Conservation (phyloP, 1,140 invertebrate species). For the Palaemon carinicauda region DNA sequence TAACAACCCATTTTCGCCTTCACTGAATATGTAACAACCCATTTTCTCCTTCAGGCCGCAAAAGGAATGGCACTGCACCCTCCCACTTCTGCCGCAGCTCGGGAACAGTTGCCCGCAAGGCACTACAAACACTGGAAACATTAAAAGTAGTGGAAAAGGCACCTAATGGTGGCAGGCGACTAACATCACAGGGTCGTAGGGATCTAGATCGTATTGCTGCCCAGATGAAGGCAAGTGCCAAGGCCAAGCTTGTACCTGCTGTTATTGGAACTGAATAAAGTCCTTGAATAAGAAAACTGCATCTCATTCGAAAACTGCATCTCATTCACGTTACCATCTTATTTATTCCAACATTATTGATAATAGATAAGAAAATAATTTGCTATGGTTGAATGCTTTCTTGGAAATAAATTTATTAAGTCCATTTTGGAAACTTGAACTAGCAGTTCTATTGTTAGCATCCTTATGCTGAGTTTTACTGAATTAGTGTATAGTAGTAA, state of each 20-base stretch:
- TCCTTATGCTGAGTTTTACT: too few species aligned
- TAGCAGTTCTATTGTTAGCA: too few species aligned
- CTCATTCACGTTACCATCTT: background rate
- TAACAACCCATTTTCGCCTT: too few species aligned
- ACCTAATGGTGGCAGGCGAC: slow-evolving; percentile 83
- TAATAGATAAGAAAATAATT: too few species aligned
- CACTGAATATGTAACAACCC: too few species aligned
- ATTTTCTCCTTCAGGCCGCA: slow-evolving; percentile 73
- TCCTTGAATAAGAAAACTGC: background rate
- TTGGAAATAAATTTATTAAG: too few species aligned
- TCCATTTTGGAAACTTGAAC: too few species aligned
- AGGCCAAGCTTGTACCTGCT: slow-evolving; percentile 11
- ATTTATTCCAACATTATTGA: too few species aligned
- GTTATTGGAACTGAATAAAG: background rate
- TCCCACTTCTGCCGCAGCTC: slow-evolving; percentile 93
- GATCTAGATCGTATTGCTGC: slow-evolving; percentile 98
- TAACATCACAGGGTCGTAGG: slow-evolving; percentile 90
- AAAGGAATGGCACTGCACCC: slow-evolving; percentile 93
- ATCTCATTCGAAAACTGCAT: too few species aligned
- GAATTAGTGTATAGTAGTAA: too few species aligned
- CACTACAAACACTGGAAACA: slow-evolving; percentile 90
- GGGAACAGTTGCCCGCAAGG: slow-evolving; percentile 89
- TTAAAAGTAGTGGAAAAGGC: slow-evolving; percentile 94
- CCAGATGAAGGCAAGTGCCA: slow-evolving; percentile 72
- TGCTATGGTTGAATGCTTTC: too few species aligned